Percentiles rank a stretch among this genome's conserved stretches.
Evolutionary conservation across 1,140 invertebrate species (phyloP).

Genomic region (Lordiphosa clarofinis): DNA sequence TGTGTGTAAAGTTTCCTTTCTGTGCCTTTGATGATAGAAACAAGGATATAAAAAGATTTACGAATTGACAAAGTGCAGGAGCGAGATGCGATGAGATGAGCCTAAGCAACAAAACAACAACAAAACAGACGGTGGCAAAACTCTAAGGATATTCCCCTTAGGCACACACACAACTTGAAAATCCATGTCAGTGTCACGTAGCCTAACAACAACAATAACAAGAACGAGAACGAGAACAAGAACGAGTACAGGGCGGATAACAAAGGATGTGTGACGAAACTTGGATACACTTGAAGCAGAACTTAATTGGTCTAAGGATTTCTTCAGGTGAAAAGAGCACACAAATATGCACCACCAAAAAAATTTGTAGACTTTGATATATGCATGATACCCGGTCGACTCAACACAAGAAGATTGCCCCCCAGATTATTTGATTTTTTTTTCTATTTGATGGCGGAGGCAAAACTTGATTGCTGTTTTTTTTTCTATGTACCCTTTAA

Average conservation of each 20-base stretch:
- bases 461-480: constrained; percentile 52
- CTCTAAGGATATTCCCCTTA: constrained; percentile 56
- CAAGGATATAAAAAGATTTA: constrained; percentile 67
- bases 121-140: constrained; percentile 19
- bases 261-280: constrained; percentile 28
- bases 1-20: constrained; percentile 49
- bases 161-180: constrained; percentile 67
- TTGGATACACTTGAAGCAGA: constrained; percentile 37
- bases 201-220: constrained; percentile 32
- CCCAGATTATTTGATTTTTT: constrained; percentile 24
- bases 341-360: not conserved
- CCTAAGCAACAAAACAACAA: constrained; percentile 27
- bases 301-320: constrained; percentile 1
- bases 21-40: constrained; percentile 62
- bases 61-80: constrained; percentile 76
- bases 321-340: no score
- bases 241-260: constrained; percentile 28
- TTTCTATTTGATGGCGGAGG: constrained; percentile 43
- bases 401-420: not conserved
- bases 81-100: no score
- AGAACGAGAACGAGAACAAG: no score
- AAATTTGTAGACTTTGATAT: not conserved
- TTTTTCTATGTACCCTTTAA: no score
- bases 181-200: constrained; percentile 78
- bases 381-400: constrained; percentile 14